These are phyloP conservation scores for Tauraco hartlaubi DNA, from an alignment of 2,797 vertebrate species.

Conservation along the genomic window DNA sequence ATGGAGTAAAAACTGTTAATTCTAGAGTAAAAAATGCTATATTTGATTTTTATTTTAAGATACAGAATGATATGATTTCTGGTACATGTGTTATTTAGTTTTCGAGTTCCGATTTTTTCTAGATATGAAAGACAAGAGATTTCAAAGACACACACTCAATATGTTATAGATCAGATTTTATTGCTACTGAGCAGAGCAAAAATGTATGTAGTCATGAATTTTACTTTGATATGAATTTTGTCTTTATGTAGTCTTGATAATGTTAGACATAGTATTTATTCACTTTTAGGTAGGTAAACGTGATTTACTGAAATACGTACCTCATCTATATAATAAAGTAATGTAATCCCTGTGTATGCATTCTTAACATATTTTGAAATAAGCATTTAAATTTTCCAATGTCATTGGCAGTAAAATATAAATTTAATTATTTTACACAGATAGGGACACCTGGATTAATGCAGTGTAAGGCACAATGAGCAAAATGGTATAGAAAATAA, in stretches of 20 bases:
- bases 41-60: neutral
- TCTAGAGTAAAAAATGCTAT: neutral
- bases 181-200: neutral
- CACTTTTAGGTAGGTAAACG: accelerated
- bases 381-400: neutral
- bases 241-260: neutral
- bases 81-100: neutral
- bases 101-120: neutral
- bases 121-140: neutral
- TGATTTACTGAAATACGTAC: neutral
- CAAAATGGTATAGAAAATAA: neutral
- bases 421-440: neutral
- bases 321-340: neutral
- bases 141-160: neutral
- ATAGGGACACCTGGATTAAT: neutral
- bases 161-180: neutral
- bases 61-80: neutral
- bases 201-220: neutral
- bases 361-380: neutral
- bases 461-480: neutral
- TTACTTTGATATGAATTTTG: neutral
- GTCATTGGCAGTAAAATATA: neutral
- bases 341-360: neutral
- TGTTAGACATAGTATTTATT: neutral
- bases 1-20: neutral